A percentile compares a stretch with the other conserved stretches of the same genome.
phyloP scores from a whole-genome alignment of 1,140 invertebrate genomes.

The Caenorhabditis latens region DNA sequence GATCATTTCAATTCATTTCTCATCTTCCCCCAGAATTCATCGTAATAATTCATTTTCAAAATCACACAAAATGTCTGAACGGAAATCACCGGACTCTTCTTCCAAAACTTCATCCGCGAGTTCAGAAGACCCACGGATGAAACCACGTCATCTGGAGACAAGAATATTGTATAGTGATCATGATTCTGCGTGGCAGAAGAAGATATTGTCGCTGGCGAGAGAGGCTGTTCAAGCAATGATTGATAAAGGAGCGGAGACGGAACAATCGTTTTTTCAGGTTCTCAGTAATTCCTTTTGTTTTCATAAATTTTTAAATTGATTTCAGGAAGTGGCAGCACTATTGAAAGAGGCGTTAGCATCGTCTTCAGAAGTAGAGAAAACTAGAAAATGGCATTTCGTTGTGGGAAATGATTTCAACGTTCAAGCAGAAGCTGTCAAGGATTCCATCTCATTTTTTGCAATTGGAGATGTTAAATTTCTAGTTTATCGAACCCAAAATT shows the following conservation, averaged over 20 bases:
- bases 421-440: constrained; percentile 36
- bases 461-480: constrained; percentile 32
- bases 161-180: constrained; percentile 6
- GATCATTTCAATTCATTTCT: not conserved
- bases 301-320: not conserved
- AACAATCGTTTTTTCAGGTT: constrained; percentile 14
- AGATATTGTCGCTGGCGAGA: not conserved
- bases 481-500: not conserved
- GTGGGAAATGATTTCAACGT: constrained; percentile 27
- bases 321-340: constrained; percentile 4
- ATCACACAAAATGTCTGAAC: not conserved
- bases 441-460: constrained; percentile 27
- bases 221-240: not conserved
- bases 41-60: not conserved
- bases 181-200: constrained; percentile 12
- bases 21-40: not conserved
- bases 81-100: not conserved
- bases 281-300: not conserved
- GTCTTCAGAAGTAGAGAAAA: not conserved
- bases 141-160: constrained; percentile 19
- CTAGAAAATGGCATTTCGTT: constrained; percentile 8
- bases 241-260: constrained; percentile 7
- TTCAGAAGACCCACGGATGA: not conserved
- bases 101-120: not conserved
- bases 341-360: not conserved